phyloP scores from a whole-genome alignment of 2,797 vertebrate species.

The Sarcophilus harrisii region DNA sequence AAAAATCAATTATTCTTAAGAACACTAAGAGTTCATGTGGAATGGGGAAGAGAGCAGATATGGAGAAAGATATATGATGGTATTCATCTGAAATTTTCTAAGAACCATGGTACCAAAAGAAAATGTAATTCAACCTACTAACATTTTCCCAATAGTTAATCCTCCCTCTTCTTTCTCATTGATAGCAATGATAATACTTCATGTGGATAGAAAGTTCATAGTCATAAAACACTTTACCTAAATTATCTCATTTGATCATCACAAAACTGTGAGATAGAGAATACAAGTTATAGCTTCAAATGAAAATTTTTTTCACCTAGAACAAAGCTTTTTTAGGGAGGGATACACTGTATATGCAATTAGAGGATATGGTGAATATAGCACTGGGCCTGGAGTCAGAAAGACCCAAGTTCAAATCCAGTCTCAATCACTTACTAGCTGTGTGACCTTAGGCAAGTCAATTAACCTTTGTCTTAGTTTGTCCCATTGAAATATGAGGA shows the following conservation, averaged over 20 bases:
- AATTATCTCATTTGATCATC: not conserved
- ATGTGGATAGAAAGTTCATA: not conserved
- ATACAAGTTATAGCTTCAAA: not conserved
- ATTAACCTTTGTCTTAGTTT: not conserved
- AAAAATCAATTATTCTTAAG: conserved; percentile 46
- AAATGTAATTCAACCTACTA: not conserved
- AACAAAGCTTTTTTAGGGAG: not conserved
- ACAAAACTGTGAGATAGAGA: not conserved
- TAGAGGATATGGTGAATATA: not conserved
- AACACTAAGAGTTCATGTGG: conserved; percentile 7
- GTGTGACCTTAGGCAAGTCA: not conserved
- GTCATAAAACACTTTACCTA: not conserved
- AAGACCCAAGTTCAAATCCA: not conserved
- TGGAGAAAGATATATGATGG: conserved; percentile 37
- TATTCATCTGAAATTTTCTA: not conserved
- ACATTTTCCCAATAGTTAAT: not conserved
- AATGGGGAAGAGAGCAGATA: conserved; percentile 14
- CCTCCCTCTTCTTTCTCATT: not conserved
- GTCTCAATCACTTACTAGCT: not conserved
- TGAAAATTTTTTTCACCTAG: not conserved
- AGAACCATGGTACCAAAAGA: not conserved
- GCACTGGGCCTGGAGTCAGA: not conserved
- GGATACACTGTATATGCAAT: not conserved
- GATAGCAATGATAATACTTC: not conserved
- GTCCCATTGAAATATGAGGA: not conserved